Evolutionary conservation across 2,113 vertebrate species (phyloP), one percentile per base, ranked within the genome.

Genomic region (Indicator maculatus): DNA sequence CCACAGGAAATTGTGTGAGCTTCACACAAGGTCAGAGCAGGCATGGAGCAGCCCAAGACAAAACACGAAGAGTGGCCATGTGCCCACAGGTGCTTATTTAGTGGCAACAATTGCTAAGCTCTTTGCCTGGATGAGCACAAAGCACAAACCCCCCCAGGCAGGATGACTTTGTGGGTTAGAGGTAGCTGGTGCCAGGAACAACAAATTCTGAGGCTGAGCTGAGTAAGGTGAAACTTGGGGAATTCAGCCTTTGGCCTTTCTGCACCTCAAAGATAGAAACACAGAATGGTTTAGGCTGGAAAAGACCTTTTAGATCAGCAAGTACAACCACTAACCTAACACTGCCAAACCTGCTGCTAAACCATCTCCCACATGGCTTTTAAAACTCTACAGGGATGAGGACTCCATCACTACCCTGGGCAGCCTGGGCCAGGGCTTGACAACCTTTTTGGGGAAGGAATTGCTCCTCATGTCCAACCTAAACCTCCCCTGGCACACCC

Each of bases 121-220:
- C 33, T 63, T 3, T 44, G 0, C 24, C 65, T 41, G 38, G 5
- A 2, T 9, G 69, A 77, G 56, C 60, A 52, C 47, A 15, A 60
- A 47, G 53, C 19, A 21, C 53, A 44, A 75, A 36, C 36, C 39
- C 45, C 10, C 30, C 38, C 9, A 1, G 59, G 24, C 11, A 3
- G 18, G 13, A 4, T 1, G 2, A 11, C 41, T 58, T 31, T 33
- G n/a, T 6, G 52, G 21, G 18, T 0, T 38, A 30, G 69, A 28
- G 26, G 11, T 0, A 30, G 67, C 28, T 21, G 53, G 33, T 53
- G 31, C 76, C 44, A n/a, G 50, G 61, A 66, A 8, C 64, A 45
- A 0, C 2, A 1, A 8, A n/a, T 3, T 2, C 9, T 5, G 63
- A 41, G 66, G 8, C 1, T 4, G 45, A 53, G 14, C n/a, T 4